Evolutionary conservation across 2,113 vertebrate genomes (phyloP).

Genomic region (Tachysurus fulvidraco): DNA sequence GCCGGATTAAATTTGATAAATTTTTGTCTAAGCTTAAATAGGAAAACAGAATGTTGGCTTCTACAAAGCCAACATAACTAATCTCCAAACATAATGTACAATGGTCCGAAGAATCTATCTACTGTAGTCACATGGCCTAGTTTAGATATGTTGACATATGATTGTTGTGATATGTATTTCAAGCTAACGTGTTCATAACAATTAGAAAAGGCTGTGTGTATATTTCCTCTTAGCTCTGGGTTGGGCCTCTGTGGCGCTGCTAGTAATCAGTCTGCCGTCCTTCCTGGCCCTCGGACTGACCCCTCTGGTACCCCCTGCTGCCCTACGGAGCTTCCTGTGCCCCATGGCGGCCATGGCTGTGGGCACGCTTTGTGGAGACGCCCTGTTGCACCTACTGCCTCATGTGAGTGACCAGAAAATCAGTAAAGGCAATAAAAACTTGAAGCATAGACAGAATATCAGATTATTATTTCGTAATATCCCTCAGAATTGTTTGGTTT

Average conservation of each 20-base stretch:
- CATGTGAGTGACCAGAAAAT: slow-evolving; percentile 68
- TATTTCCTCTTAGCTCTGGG: slow-evolving; percentile 66
- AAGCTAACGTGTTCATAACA: background rate
- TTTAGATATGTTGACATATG: background rate
- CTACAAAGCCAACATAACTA: too few species aligned
- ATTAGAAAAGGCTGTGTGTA: background rate
- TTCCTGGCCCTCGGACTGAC: slow-evolving; percentile 70
- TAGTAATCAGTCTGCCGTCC: slow-evolving; percentile 74
- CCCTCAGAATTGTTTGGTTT: background rate
- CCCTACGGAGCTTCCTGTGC: slow-evolving; percentile 68
- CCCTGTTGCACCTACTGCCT: slow-evolving; percentile 80
- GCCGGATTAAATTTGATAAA: too few species aligned
- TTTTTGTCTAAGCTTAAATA: too few species aligned
- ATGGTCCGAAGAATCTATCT: background rate
- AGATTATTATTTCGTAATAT: background rate
- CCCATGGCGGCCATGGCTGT: slow-evolving; percentile 82
- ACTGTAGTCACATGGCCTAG: background rate
- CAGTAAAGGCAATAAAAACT: background rate
- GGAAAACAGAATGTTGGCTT: too few species aligned
- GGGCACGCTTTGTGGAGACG: slow-evolving; percentile 82
- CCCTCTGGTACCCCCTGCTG: slow-evolving; percentile 64
- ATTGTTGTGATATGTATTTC: background rate
- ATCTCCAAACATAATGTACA: background rate
- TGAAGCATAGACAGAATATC: background rate
- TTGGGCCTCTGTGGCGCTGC: slow-evolving; percentile 73